Conservation (phyloP, 1,140 invertebrate genomes). For the Lordiphosa collinella region DNA sequence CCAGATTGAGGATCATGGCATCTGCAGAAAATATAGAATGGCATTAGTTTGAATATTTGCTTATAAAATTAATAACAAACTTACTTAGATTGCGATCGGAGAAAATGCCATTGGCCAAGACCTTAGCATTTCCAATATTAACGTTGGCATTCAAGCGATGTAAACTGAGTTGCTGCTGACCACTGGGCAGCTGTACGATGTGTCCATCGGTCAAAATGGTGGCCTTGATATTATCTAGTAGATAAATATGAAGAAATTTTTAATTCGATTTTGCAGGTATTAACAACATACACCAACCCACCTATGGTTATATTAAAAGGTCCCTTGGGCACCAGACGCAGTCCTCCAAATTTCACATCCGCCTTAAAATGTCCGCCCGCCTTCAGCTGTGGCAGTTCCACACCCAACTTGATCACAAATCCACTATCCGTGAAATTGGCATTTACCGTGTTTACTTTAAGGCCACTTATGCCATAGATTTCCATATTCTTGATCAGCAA, state of each 20-base stretch:
- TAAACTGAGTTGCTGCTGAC: slow-evolving; percentile 53
- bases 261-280: neutral
- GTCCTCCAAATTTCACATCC: slow-evolving; percentile 75
- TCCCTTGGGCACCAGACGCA: slow-evolving; percentile 78
- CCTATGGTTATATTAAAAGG: slow-evolving; percentile 77
- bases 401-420: slow-evolving; percentile 64
- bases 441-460: slow-evolving; percentile 54
- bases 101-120: slow-evolving; percentile 73
- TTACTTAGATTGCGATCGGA: slow-evolving; percentile 75
- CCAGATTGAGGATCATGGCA: slow-evolving; percentile 74
- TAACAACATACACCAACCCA: slow-evolving; percentile 9
- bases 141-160: slow-evolving; percentile 72
- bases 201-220: slow-evolving; percentile 68
- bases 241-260: neutral
- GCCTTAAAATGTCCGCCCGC: slow-evolving; percentile 77
- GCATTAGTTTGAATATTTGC: neutral
- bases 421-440: slow-evolving; percentile 62
- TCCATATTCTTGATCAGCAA: slow-evolving; percentile 76
- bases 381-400: slow-evolving; percentile 59
- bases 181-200: slow-evolving; percentile 51
- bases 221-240: slow-evolving; percentile 62
- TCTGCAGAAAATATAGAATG: slow-evolving; percentile 30
- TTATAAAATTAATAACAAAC: neutral
- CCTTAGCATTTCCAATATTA: slow-evolving; percentile 58
- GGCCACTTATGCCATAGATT: slow-evolving; percentile 64